A percentile compares a stretch with the other conserved stretches of the same genome.
phyloP scores from a whole-genome alignment of 2,113 vertebrate species.

The Candoia aspera region DNA sequence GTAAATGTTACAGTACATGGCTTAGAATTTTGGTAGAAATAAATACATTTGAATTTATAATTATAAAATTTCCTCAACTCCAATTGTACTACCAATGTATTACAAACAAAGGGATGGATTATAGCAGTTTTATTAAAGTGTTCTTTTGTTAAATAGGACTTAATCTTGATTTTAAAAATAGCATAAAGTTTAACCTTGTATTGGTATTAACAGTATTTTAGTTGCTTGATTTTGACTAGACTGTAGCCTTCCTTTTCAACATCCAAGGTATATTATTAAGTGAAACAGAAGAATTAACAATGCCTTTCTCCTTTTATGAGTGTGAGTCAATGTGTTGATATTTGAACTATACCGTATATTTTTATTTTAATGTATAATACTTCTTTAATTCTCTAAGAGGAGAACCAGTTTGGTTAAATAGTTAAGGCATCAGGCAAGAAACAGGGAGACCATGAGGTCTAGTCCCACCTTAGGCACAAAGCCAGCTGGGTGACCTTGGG shows the following conservation, averaged over 20 bases:
- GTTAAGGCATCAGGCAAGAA: too few species aligned
- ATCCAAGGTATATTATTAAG: conserved; percentile 40
- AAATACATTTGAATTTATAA: not conserved
- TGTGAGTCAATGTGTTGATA: conserved; percentile 58
- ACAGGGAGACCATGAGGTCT: too few species aligned
- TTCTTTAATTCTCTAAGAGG: conserved; percentile 60
- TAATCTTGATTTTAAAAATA: not conserved
- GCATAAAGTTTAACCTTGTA: not conserved
- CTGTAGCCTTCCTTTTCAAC: not conserved
- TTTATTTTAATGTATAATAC: conserved; percentile 56
- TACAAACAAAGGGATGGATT: not conserved
- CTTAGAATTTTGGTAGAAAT: not conserved
- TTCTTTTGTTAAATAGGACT: not conserved
- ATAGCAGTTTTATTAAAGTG: not conserved
- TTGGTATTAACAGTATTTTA: not conserved
- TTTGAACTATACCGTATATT: conserved; percentile 53
- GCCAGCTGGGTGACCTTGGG: too few species aligned
- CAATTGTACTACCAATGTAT: not conserved
- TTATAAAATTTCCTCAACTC: not conserved
- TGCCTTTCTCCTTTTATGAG: conserved; percentile 61
- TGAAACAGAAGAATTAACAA: conserved; percentile 47
- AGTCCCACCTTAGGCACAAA: too few species aligned
- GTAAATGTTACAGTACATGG: not conserved
- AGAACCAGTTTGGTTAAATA: too few species aligned
- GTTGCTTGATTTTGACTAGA: not conserved